Conservation (phyloP, 2,888 invertebrate genomes). For the Epicampocera succincta region DNA sequence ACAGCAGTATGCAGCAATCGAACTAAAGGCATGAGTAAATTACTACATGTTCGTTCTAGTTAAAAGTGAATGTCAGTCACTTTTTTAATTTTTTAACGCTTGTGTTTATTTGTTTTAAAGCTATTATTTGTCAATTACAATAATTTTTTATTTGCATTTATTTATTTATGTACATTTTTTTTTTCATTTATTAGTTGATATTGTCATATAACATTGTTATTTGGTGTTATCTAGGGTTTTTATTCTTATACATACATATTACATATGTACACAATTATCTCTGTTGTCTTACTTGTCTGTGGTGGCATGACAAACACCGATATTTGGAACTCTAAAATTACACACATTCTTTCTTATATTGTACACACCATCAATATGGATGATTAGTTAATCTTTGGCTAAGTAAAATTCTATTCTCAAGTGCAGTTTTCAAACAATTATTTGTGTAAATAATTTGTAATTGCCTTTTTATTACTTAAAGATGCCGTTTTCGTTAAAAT, state of each 20-base stretch:
- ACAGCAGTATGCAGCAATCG: slow-evolving; percentile 3
- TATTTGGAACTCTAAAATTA: neutral
- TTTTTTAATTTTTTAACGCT: slow-evolving; percentile 34
- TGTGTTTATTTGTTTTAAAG: slow-evolving; percentile 47
- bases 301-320: neutral
- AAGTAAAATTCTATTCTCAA: neutral
- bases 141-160: slow-evolving; percentile 61
- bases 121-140: slow-evolving; percentile 53
- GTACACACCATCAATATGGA: slow-evolving; percentile 6
- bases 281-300: slow-evolving; percentile 13
- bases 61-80: slow-evolving; percentile 35
- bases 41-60: slow-evolving; percentile 31
- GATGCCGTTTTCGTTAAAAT: slow-evolving; percentile 46
- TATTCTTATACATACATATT: slow-evolving; percentile 1
- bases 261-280: neutral
- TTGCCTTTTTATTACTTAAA: slow-evolving; percentile 47
- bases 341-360: neutral
- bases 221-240: slow-evolving; percentile 24
- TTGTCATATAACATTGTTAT: slow-evolving; percentile 30
- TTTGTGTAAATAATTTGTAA: slow-evolving; percentile 25
- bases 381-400: slow-evolving; percentile 8
- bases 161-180: no score
- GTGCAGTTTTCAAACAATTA: neutral
- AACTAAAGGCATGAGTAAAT: slow-evolving; percentile 11
- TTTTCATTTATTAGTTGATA: slow-evolving; percentile 33